These are phyloP conservation scores for Oasisia sp. DNA, from an alignment of 2,888 invertebrate species.

Conservation along the genomic window DNA sequence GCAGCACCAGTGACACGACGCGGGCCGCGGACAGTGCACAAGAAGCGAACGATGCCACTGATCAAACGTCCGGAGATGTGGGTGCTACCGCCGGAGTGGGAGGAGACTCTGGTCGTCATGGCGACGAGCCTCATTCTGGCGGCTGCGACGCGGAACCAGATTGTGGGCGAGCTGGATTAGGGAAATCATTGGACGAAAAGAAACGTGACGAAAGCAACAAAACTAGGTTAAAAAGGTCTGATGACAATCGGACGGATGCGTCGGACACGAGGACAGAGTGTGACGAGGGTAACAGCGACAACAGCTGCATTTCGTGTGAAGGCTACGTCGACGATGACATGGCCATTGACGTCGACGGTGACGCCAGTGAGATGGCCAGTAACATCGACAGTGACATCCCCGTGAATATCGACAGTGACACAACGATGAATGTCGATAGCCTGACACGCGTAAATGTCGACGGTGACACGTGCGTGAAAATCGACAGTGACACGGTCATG, in stretches of 20 bases:
- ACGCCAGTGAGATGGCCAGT: background rate
- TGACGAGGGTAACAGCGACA: background rate
- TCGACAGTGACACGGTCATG: background rate
- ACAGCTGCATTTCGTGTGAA: background rate
- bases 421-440: too few species aligned
- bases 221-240: background rate
- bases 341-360: background rate
- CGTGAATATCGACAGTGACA: too few species aligned
- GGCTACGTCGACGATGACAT: background rate
- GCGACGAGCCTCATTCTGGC: background rate
- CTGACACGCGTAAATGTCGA: background rate
- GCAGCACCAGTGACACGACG: background rate
- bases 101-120: background rate
- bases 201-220: background rate
- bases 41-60: background rate
- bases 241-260: background rate
- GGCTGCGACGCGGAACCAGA: background rate
- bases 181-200: background rate
- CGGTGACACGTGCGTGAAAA: background rate
- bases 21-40: background rate
- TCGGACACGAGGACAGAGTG: background rate
- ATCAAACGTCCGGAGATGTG: background rate
- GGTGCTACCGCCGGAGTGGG: background rate
- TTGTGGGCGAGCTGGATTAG: background rate
- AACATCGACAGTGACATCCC: background rate